Percentiles rank a stretch among this genome's conserved stretches.
Conservation (phyloP, 2,797 vertebrate genomes). For the Petrocephalus sullivani region DNA sequence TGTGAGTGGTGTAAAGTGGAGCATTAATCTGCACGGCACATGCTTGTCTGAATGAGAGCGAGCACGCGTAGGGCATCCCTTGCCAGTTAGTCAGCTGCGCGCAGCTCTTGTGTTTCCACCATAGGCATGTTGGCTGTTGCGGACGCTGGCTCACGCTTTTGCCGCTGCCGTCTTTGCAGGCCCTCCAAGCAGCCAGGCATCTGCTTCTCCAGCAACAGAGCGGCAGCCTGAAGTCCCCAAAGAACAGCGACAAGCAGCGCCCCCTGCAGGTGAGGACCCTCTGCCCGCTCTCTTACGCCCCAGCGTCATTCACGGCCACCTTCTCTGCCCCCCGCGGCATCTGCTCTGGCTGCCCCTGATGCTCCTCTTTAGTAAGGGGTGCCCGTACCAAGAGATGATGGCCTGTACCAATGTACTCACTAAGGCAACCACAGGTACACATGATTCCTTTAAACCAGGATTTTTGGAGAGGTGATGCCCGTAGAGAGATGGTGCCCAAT, state of each 20-base stretch:
- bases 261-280: slow-evolving; percentile 88
- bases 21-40: background rate
- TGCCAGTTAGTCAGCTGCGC: background rate
- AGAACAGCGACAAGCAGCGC: slow-evolving; percentile 97
- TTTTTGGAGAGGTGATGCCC: too few species aligned
- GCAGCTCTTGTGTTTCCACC: background rate
- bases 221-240: slow-evolving; percentile 98
- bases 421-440: background rate
- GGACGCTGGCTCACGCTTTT: slow-evolving; percentile 30
- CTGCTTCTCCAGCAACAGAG: slow-evolving; percentile 98
- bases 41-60: background rate
- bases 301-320: slow-evolving; percentile 62
- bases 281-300: slow-evolving; percentile 66
- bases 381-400: background rate
- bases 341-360: background rate
- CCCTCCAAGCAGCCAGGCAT: slow-evolving; percentile 95
- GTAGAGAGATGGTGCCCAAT: too few species aligned
- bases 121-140: too few species aligned
- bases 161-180: slow-evolving; percentile 61
- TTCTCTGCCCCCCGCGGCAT: background rate
- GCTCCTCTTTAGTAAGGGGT: background rate
- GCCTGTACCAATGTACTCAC: background rate
- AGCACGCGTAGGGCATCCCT: background rate
- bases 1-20: background rate
- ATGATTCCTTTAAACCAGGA: background rate